Conservation (phyloP, 1,140 invertebrate genomes). For the Phymorhynchus buccinoides region DNA sequence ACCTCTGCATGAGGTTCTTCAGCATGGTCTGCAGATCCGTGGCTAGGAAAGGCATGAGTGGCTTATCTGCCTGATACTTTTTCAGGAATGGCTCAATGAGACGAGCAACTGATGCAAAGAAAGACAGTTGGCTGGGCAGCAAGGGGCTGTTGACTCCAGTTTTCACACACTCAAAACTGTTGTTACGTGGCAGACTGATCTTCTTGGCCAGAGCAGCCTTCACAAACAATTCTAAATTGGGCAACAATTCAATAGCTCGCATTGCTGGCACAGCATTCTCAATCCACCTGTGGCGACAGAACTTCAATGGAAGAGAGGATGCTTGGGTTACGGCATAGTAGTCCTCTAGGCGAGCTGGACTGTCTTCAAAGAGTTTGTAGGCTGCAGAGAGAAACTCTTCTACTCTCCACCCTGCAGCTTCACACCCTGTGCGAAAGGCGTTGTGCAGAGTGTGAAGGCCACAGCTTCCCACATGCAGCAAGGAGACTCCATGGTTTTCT, state of each 20-base stretch:
- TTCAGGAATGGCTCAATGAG: neutral
- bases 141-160: too few species aligned
- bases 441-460: constrained; percentile 8
- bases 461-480: constrained; percentile 3
- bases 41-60: neutral
- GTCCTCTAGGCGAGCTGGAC: neutral
- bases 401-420: neutral
- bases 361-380: neutral
- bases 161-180: too few species aligned
- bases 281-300: too few species aligned
- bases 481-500: too few species aligned
- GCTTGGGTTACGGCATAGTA: too few species aligned
- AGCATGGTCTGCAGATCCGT: constrained; percentile 8
- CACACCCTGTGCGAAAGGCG: constrained; percentile 11
- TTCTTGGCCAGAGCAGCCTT: too few species aligned
- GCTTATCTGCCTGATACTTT: constrained; percentile 9
- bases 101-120: neutral
- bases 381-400: constrained; percentile 4
- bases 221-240: too few species aligned
- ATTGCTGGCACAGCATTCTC: too few species aligned
- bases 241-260: too few species aligned
- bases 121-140: neutral
- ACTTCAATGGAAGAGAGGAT: too few species aligned
- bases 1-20: constrained; percentile 8
- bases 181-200: too few species aligned